A percentile compares a stretch with the other conserved stretches of the same genome.
Conservation (phyloP, 2,888 invertebrate species). For the Drosophila lutescens region DNA sequence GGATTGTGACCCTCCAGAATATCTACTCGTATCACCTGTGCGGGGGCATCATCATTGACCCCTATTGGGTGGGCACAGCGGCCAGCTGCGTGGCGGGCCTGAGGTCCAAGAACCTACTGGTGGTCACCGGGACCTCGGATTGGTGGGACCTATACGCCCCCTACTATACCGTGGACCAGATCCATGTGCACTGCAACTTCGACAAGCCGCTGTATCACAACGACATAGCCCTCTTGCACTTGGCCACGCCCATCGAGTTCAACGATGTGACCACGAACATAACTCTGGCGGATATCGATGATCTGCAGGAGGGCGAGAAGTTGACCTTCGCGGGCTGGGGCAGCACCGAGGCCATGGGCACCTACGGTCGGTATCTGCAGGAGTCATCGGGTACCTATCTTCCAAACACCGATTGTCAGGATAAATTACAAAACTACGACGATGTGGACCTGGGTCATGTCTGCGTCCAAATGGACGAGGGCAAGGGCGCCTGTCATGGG, state of each 20-base stretch:
- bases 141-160: conserved; percentile 53
- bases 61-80: conserved; percentile 73
- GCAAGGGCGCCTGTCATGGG: conserved; percentile 84
- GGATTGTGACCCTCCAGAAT: conserved; percentile 77
- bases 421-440: conserved; percentile 83
- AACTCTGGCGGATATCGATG: conserved; percentile 83
- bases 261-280: conserved; percentile 85
- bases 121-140: conserved; percentile 65
- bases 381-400: conserved; percentile 85
- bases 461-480: conserved; percentile 85
- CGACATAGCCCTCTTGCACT: conserved; percentile 88
- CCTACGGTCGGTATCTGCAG: conserved; percentile 85
- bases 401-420: conserved; percentile 85
- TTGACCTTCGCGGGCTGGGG: conserved; percentile 88
- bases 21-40: conserved; percentile 67
- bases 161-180: conserved; percentile 48
- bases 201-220: conserved; percentile 82
- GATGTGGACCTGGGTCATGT: conserved; percentile 86
- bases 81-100: conserved; percentile 74
- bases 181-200: conserved; percentile 70
- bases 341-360: conserved; percentile 80
- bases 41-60: conserved; percentile 70
- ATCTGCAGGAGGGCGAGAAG: conserved; percentile 84
- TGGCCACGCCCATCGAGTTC: conserved; percentile 85
- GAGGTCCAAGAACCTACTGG: conserved; percentile 45